These are phyloP conservation scores for Zelostemma sp. DNA, from an alignment of 1,140 invertebrate species.

Conservation along the genomic window DNA sequence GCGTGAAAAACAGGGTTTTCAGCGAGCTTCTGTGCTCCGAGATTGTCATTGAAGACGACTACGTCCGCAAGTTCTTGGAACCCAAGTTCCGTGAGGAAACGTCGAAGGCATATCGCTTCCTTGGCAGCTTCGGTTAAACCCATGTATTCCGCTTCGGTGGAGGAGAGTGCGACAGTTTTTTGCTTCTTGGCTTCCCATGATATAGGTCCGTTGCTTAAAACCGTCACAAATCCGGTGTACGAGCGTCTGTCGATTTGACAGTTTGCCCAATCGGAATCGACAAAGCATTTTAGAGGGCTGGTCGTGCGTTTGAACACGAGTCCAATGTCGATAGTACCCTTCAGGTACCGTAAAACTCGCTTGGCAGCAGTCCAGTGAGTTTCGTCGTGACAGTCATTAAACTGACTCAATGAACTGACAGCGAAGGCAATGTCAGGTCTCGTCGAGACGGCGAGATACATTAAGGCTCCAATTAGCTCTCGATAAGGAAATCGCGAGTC, in stretches of 20 bases:
- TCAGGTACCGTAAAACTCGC: constrained; percentile 42
- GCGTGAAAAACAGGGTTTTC: constrained; percentile 54
- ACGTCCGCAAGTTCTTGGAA: background rate
- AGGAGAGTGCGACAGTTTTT: constrained; percentile 35
- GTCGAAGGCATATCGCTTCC: constrained; percentile 26
- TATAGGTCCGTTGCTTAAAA: constrained; percentile 17
- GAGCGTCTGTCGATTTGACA: constrained; percentile 37
- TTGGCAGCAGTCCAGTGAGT: constrained; percentile 50
- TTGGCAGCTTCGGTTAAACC: constrained; percentile 33
- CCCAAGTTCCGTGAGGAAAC: constrained; percentile 22
- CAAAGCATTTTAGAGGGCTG: constrained; percentile 7
- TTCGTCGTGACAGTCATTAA: constrained; percentile 33
- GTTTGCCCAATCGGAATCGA: constrained; percentile 45
- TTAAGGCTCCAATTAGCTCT: constrained; percentile 57
- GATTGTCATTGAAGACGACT: constrained; percentile 44
- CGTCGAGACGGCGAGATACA: constrained; percentile 62
- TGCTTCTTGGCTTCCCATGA: constrained; percentile 40
- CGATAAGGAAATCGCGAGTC: constrained; percentile 27
- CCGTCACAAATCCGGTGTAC: constrained; percentile 30
- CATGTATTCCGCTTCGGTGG: constrained; percentile 44
- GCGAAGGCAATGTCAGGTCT: constrained; percentile 67
- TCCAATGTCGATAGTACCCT: constrained; percentile 21
- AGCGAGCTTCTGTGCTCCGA: constrained; percentile 57
- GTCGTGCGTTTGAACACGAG: background rate
- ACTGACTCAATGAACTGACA: constrained; percentile 54